phyloP scores from a whole-genome alignment of 2,888 invertebrate species.

The Agrotis puta region DNA sequence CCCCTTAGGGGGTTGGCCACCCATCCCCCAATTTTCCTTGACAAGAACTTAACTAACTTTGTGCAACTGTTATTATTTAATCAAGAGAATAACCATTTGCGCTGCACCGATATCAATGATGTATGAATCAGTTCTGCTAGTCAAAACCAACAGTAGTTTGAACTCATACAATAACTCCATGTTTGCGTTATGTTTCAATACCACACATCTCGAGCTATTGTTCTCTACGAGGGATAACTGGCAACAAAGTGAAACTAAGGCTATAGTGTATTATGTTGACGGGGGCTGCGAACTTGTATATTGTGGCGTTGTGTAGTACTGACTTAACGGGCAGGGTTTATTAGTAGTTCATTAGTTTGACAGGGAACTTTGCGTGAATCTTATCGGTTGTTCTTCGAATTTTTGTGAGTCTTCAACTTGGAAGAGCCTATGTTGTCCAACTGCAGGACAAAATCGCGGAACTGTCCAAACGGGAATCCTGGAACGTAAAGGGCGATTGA shows the following conservation, averaged over 20 bases:
- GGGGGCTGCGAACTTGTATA: constrained; percentile 17
- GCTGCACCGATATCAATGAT: background rate
- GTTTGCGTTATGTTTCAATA: constrained; percentile 1
- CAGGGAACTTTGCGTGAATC: background rate
- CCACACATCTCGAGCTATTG: constrained; percentile 18
- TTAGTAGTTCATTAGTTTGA: constrained; percentile 9
- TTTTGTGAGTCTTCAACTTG: too few species aligned
- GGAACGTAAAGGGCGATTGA: too few species aligned
- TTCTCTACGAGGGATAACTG: constrained; percentile 16
- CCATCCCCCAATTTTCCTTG: too few species aligned
- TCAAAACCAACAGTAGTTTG: background rate
- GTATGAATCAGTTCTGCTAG: background rate
- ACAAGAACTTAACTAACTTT: too few species aligned
- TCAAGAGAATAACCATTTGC: background rate
- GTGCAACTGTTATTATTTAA: too few species aligned
- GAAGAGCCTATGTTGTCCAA: too few species aligned
- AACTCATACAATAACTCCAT: constrained; percentile 1
- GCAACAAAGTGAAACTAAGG: constrained; percentile 24
- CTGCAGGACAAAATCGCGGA: too few species aligned
- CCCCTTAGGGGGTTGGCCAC: too few species aligned
- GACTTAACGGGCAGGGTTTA: constrained; percentile 17
- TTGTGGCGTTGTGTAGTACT: constrained; percentile 17
- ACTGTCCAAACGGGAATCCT: too few species aligned
- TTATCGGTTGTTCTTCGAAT: background rate
- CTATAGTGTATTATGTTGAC: constrained; percentile 25